Base-by-base conservation (phyloP, 2,797 vertebrate genomes). In the Neomorphus geoffroyi region DNA sequence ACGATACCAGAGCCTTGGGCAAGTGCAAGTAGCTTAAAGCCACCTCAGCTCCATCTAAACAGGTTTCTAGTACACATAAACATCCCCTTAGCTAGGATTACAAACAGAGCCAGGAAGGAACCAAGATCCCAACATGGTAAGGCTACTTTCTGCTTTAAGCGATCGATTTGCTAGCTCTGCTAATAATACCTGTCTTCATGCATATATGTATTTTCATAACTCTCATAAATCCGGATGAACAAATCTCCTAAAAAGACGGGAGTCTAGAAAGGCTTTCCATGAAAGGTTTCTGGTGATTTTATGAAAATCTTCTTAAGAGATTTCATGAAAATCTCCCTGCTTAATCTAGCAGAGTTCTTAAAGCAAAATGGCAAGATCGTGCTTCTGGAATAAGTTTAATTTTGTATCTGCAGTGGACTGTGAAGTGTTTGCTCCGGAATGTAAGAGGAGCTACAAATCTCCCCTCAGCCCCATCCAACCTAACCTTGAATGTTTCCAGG, bases 241-340 rank as follows among this genome's bases (percentile, higher is more conserved):
- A 1, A 46, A 48, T 33, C n/a, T 82, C 14, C 58, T 62, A 11
- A 32, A 83, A 28, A 45, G 61, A 43, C 58, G 66, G 24, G 3
- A 18, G 37, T 10, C 60, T 58, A 67, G 46, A 23, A 80, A 77
- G 45, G 35, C 53, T 91, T 75, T 33, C 62, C 3, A 10, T 39
- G 5, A 43, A 37, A 82, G 80, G 15, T 51, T 94, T 37, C 35
- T 71, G 43, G 24, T 45, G 48, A n/a, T 35, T 88, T 71, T 26
- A 53, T 50, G 79, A 80, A 83, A 94, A 92, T 83, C 77, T 80
- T 6, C 69, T 86, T 56, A 83, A 78, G 72, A 39, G 90, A 83
- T 94, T 92, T 93, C 18, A 22, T 24, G 3, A 64, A 74, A 87
- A 77, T 57, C 22, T 80, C 81, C 35, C n/a, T 74, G 26, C 24